Base-by-base conservation (phyloP, 2,888 invertebrate genomes). In the Hydroisotoma schaefferi region DNA sequence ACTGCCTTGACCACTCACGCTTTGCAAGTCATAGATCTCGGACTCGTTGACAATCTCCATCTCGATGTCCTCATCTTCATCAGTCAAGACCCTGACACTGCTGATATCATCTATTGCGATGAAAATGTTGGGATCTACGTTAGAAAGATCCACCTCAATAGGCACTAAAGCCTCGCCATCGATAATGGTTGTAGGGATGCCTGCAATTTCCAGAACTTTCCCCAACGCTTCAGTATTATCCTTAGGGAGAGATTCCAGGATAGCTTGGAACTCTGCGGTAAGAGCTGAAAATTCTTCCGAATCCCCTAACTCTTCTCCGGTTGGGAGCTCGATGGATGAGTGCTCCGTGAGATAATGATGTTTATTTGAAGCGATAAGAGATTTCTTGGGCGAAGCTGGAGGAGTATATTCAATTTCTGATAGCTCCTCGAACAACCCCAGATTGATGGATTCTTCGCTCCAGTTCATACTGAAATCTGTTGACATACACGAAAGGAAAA, bases 371-470 rank as follows among this genome's bases (percentile, higher is more conserved):
- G 38, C 49, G 22, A 43, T 29, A 18, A 52, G 12, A n/a, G 33
- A 20, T 27, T 46, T 20, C 25, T 28, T 57, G 2, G 59, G 56
- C 5, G 61, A 54, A 12, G 54, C 25, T 29, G 63, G 60, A 27
- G 62, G 60, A 55, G 57, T 60, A 44, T 59, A 66, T 28, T 66
- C 68, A 23, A 68, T 28, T 38, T 64, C 66, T 6, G 55, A 53
- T 10, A 70, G 66, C 49, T 68, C 70, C n/a, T 65, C 65, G 33
- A 69, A 69, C 20, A 55, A 53, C 54, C 64, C 60, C 63, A 68
- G 57, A 53, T 68, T 66, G 8, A 66, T 58, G n/a, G 68, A 67
- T 52, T 65, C 63, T 53, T 71, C 70, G 33, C 57, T 56, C 27
- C 22, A 43, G 33, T 44, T 37, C 52, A 63, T 59, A 33, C 59